phyloP scores from a whole-genome alignment of 2,797 vertebrate genomes.

The Pseudomugil tenellus region DNA sequence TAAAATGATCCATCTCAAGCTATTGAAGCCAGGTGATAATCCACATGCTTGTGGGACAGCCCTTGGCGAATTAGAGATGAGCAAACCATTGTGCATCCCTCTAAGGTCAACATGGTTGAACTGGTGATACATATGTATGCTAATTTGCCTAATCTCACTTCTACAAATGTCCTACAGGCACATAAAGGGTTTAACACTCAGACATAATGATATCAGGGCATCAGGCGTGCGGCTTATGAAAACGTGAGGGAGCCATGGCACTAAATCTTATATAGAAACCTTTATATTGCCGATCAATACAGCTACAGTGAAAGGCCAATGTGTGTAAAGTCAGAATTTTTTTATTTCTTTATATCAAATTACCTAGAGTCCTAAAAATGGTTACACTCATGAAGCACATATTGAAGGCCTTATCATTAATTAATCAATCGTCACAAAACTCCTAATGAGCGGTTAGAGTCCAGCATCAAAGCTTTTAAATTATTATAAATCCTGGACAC shows the following conservation, averaged over 20 bases:
- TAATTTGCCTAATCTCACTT: conserved; percentile 84
- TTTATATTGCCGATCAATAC: conserved; percentile 30
- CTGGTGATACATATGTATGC: conserved; percentile 82
- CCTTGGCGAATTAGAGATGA: conserved; percentile 75
- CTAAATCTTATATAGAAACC: conserved; percentile 58
- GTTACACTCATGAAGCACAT: not conserved
- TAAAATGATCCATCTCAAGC: conserved; percentile 78
- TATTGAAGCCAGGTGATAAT: conserved; percentile 82
- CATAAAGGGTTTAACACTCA: conserved; percentile 81
- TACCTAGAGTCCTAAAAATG: not conserved
- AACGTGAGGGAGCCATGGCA: conserved; percentile 63
- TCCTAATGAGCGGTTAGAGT: not conserved
- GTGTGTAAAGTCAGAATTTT: not conserved
- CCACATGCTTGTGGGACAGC: conserved; percentile 74
- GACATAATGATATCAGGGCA: conserved; percentile 82
- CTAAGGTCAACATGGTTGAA: conserved; percentile 82
- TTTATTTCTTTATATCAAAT: not conserved
- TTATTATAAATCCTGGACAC: not conserved
- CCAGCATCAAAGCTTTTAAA: not conserved
- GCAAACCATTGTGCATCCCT: conserved; percentile 75
- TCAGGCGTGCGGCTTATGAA: conserved; percentile 70
- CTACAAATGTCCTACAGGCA: conserved; percentile 85
- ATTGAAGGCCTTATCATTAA: not conserved
- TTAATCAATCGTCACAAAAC: not conserved
- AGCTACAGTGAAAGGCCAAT: conserved; percentile 17